phyloP scores from a whole-genome alignment of 2,113 vertebrate species.

The Scolopax mira region DNA sequence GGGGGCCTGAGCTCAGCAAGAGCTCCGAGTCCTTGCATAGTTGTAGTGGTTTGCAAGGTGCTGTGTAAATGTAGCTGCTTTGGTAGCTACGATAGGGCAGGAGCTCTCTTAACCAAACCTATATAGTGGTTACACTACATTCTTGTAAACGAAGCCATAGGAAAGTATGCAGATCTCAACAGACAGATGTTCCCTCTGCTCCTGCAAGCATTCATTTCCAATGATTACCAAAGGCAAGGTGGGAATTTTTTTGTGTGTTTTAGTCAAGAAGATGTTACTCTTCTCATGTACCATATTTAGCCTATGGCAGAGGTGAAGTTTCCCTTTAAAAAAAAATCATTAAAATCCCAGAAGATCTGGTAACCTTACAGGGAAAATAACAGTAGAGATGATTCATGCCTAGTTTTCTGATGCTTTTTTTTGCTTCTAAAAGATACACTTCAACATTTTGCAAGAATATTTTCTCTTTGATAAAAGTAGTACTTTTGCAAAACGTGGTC shows the following conservation, averaged over 20 bases:
- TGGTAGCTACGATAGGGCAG: background rate
- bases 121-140: accelerated
- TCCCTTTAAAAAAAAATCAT: background rate
- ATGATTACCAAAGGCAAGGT: background rate
- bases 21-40: background rate
- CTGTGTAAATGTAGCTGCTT: background rate
- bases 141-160: background rate
- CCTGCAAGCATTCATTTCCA: background rate
- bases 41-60: background rate
- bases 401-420: background rate
- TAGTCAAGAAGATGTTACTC: background rate
- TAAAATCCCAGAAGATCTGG: background rate
- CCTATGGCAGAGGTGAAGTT: background rate
- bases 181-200: background rate
- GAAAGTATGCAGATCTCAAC: background rate
- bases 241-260: accelerated
- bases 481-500: background rate
- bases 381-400: background rate
- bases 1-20: background rate
- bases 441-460: background rate
- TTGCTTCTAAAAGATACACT: background rate
- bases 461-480: background rate
- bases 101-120: background rate
- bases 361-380: background rate
- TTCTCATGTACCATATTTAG: background rate